Base-by-base conservation (phyloP, 1,140 invertebrate genomes). In the Drosophila mayri region DNA sequence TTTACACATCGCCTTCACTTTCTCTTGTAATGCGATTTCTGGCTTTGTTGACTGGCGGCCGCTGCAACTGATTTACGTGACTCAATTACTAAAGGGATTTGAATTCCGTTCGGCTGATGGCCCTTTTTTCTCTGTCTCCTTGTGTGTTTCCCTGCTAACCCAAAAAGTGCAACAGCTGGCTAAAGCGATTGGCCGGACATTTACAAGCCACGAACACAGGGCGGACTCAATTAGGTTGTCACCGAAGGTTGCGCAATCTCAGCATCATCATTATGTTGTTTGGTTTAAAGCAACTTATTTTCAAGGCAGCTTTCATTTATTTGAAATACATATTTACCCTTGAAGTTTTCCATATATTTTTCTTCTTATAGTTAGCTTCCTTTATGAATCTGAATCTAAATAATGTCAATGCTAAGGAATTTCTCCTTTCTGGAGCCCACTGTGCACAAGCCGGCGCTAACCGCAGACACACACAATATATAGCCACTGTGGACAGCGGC, bases 11-110 rank as follows among this genome's bases (percentile, higher is more conserved):
- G 18, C 37, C 52, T 54, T 67, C 55, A 67, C 47, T 77, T 60
- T 77, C 47, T 35, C 55, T 58, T 61, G 74, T 77, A 77, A 77
- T 77, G 74, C 49, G 74, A 77, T 77, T 77, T 77, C 28, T 64
- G 63, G n/a, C 37, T 72, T 49, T 65, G 66, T 58, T 77, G 59
- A 72, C 74, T 57, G 72, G 44, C 75, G 50, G 76, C 50, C 67
- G 76, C 60, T 79, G 60, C 76, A 63, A 65, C 63, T 76, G 66
- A 86, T 82, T 81, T 84, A 90, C 83, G 81, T 90, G 82, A 90
- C 77, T 91, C 87, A 87, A 91, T 91, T 79, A 84, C 70, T 38
- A 79, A 82, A 71, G 76, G 75, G 72, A 75, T 73, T 73, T 73
- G 70, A 73, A 72, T 73, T 50, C 30, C 32, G n/a, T 67, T 44